phyloP scores from a whole-genome alignment of 2,797 vertebrate species.

The Bovichtus diacanthus region DNA sequence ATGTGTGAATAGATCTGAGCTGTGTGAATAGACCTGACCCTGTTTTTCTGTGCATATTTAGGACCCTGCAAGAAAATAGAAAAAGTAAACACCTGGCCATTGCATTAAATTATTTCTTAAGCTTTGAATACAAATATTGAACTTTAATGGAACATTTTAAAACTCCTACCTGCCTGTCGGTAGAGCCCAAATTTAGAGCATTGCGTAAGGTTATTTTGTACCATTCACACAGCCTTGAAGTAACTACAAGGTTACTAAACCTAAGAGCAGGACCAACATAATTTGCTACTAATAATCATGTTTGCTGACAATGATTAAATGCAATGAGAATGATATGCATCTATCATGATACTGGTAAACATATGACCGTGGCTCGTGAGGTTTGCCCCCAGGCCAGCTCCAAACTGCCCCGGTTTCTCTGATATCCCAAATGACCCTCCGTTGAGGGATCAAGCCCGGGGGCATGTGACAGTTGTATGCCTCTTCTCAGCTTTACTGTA shows the following conservation, averaged over 20 bases:
- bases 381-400: constrained; percentile 18
- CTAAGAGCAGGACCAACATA: constrained; percentile 15
- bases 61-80: background rate
- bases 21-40: no score
- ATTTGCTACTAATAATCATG: constrained; percentile 31
- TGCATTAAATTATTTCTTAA: background rate
- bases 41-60: background rate
- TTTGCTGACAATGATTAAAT: constrained; percentile 57
- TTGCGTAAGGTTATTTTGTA: background rate
- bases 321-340: constrained; percentile 66
- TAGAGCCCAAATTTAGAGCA: background rate
- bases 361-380: constrained; percentile 27
- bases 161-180: background rate
- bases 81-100: background rate
- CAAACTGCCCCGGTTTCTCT: constrained; percentile 50
- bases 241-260: background rate
- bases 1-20: constrained; percentile 23
- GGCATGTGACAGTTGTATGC: constrained; percentile 8
- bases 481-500: constrained; percentile 40
- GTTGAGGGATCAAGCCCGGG: constrained; percentile 47
- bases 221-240: background rate
- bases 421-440: constrained; percentile 58
- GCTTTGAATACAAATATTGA: background rate
- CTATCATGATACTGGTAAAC: constrained; percentile 52
- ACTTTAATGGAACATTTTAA: background rate